phyloP scores from a whole-genome alignment of 2,797 vertebrate species.

The Microctenopoma stevenorrisi region DNA sequence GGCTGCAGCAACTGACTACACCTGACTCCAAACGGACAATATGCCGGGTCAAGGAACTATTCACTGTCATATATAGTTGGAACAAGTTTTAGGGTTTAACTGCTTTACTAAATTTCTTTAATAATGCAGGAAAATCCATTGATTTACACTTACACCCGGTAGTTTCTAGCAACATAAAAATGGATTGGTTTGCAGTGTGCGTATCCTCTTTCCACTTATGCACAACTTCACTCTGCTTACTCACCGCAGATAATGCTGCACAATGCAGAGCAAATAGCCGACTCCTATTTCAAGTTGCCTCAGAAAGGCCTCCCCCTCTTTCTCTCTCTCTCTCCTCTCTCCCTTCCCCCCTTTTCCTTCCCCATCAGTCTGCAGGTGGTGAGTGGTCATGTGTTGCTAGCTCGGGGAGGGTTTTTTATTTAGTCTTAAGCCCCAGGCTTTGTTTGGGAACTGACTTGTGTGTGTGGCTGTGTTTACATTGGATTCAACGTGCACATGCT shows the following conservation, averaged over 20 bases:
- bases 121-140: constrained; percentile 1
- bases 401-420: constrained; percentile 61
- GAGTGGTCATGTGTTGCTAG: constrained; percentile 64
- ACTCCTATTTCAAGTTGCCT: constrained; percentile 58
- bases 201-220: constrained; percentile 8
- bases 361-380: constrained; percentile 66
- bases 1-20: constrained; percentile 23
- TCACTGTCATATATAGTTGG: constrained; percentile 9
- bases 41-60: not conserved
- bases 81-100: constrained; percentile 16
- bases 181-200: constrained; percentile 13
- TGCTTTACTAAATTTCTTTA: not conserved
- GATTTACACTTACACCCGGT: not conserved
- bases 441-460: constrained; percentile 65
- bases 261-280: constrained; percentile 46
- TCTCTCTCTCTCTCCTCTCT: constrained; percentile 1
- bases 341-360: constrained; percentile 8
- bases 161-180: constrained; percentile 1
- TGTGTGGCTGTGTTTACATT: constrained; percentile 69
- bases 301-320: constrained; percentile 18
- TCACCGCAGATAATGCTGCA: constrained; percentile 53
- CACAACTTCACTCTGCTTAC: constrained; percentile 33
- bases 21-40: constrained; percentile 15
- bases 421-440: constrained; percentile 67
- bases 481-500: constrained; percentile 57